Evolutionary conservation across 2,113 vertebrate species (phyloP).

Genomic region (Microcebus tavaratra): DNA sequence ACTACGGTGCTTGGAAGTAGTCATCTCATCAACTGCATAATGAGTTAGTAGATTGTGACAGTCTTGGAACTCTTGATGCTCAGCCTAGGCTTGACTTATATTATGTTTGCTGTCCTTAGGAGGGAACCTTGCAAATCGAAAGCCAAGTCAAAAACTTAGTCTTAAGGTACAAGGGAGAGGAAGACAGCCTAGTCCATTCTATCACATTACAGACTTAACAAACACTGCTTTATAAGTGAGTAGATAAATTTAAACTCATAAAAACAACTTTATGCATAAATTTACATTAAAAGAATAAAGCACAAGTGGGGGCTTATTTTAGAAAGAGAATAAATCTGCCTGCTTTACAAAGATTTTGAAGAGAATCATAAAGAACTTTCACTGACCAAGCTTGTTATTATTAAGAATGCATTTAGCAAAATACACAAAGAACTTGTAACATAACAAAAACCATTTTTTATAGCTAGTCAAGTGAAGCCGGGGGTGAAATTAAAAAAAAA

Average conservation of each 20-base stretch:
- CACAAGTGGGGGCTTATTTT: not conserved
- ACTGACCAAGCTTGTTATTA: not conserved
- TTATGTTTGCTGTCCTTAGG: not conserved
- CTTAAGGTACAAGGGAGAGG: not conserved
- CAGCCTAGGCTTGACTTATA: not conserved
- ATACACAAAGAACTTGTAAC: not conserved
- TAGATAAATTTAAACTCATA: not conserved
- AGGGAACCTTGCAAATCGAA: not conserved
- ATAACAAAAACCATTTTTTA: not conserved
- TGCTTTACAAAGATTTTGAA: not conserved
- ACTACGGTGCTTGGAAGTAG: not conserved
- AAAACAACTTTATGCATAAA: conserved; percentile 8
- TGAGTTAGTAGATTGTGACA: not conserved
- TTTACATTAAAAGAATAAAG: not conserved
- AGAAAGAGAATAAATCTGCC: not conserved
- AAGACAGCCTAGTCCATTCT: not conserved
- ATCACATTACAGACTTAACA: not conserved
- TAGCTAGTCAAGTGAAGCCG: no score
- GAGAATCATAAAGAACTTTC: conserved; percentile 31
- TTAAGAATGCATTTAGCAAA: not conserved
- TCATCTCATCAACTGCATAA: not conserved
- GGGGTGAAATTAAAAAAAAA: not conserved
- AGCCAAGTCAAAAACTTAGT: not conserved
- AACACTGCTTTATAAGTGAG: not conserved
- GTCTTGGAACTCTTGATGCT: not conserved